Conservation (phyloP, 2,113 vertebrate genomes). For the Deroptyus accipitrinus region DNA sequence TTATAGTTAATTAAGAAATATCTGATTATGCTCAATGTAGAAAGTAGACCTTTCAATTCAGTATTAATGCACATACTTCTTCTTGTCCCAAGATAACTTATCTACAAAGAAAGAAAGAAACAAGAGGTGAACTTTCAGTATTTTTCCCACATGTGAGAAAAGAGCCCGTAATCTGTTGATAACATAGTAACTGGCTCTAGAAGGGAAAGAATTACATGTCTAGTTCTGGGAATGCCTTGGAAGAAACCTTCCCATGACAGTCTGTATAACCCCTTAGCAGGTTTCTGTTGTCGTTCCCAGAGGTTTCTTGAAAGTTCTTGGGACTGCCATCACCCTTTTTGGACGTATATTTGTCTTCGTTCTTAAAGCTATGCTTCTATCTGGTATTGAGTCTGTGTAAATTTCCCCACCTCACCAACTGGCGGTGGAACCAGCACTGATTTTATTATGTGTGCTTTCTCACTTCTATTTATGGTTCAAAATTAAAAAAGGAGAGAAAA, state of each 20-base stretch:
- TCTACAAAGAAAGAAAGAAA: neutral
- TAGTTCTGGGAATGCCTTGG: neutral
- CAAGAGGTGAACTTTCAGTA: neutral
- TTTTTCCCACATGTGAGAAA: neutral
- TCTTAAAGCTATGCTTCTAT: neutral
- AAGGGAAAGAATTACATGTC: neutral
- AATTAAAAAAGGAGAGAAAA: neutral
- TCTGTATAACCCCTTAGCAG: neutral
- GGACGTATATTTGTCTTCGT: neutral
- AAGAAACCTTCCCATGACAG: neutral
- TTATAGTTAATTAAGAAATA: neutral
- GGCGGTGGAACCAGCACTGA: neutral
- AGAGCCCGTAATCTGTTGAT: neutral
- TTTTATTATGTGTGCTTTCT: neutral
- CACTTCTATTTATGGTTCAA: neutral
- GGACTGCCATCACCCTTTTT: neutral
- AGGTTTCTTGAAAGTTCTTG: neutral
- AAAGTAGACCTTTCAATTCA: neutral
- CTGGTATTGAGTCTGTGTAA: neutral
- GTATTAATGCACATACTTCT: neutral
- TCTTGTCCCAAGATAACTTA: neutral
- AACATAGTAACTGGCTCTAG: neutral
- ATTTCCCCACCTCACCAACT: neutral
- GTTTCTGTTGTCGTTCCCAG: neutral
- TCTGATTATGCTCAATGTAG: neutral